A percentile compares a stretch with the other conserved stretches of the same genome.
These are phyloP conservation scores for Pseudoatta argentina DNA, from an alignment of 1,140 invertebrate genomes.

Conservation along the genomic window DNA sequence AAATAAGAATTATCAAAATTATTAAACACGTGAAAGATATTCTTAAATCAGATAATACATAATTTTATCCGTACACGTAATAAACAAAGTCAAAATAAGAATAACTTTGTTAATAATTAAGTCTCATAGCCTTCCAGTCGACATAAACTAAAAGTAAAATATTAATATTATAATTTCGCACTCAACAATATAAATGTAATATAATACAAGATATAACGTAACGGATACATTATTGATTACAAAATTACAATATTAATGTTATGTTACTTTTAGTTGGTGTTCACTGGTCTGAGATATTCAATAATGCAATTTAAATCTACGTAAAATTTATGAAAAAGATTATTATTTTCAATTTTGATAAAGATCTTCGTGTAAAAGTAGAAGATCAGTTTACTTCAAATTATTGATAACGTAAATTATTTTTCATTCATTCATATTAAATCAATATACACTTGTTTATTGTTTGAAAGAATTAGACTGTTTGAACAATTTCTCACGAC, in stretches of 20 bases:
- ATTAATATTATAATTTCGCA: too few species aligned
- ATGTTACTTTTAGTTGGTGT: too few species aligned
- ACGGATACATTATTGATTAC: too few species aligned
- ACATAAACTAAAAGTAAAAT: too few species aligned
- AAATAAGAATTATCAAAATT: slow-evolving; percentile 26
- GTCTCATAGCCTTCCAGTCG: not conserved
- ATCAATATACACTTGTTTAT: not conserved
- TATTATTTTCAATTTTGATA: slow-evolving; percentile 15
- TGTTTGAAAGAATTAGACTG: not conserved
- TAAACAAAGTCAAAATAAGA: not conserved
- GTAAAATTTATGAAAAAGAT: not conserved
- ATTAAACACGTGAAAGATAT: not conserved
- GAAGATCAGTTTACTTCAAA: slow-evolving; percentile 11
- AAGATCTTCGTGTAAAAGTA: not conserved
- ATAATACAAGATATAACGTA: too few species aligned
- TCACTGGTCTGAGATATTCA: not conserved
- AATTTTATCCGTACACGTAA: slow-evolving; percentile 6
- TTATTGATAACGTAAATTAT: not conserved
- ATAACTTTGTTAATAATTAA: not conserved
- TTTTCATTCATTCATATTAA: not conserved
- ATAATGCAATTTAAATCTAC: not conserved
- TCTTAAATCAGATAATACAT: slow-evolving; percentile 14
- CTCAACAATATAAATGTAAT: too few species aligned
- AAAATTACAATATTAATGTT: too few species aligned
- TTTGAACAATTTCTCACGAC: slow-evolving; percentile 2